These are phyloP conservation scores for Hoplostethus atlanticus DNA, from an alignment of 2,797 vertebrate genomes.

Conservation along the genomic window DNA sequence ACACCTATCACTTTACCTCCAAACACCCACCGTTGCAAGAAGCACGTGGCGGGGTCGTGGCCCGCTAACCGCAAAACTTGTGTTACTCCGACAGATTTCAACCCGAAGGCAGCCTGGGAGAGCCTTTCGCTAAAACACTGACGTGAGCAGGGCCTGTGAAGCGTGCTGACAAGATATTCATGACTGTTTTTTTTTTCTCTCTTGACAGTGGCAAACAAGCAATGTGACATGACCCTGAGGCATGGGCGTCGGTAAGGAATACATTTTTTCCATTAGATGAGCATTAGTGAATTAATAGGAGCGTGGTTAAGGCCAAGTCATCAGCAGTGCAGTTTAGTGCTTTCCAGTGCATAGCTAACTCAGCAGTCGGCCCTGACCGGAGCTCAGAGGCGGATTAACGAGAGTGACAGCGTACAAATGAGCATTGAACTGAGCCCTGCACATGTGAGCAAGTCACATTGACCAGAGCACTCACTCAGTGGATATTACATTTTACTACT, in stretches of 20 bases:
- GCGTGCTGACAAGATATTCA: too few relatives aligned
- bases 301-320: slow-evolving; percentile 42
- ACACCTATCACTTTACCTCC: slow-evolving; percentile 3
- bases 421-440: slow-evolving; percentile 69
- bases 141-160: too few relatives aligned
- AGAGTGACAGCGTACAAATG: slow-evolving; percentile 73
- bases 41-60: neutral
- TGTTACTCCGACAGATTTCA: too few relatives aligned
- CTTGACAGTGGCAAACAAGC: slow-evolving; percentile 13
- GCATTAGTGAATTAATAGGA: slow-evolving; percentile 65
- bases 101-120: too few relatives aligned
- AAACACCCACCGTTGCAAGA: neutral
- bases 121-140: too few relatives aligned
- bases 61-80: too few relatives aligned
- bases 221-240: slow-evolving; percentile 41
- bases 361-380: slow-evolving; percentile 61
- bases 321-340: slow-evolving; percentile 51
- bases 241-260: slow-evolving; percentile 29
- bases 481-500: slow-evolving; percentile 19
- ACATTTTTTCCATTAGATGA: slow-evolving; percentile 54
- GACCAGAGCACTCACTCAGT: neutral
- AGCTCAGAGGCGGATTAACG: slow-evolving; percentile 74
- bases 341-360: slow-evolving; percentile 71
- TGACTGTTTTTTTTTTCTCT: too few relatives aligned
- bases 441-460: slow-evolving; percentile 56